Evolutionary conservation across 37 sponge, comb jelly and placozoan species (phyloP).

Genomic region (Mnemiopsis leidyi): DNA sequence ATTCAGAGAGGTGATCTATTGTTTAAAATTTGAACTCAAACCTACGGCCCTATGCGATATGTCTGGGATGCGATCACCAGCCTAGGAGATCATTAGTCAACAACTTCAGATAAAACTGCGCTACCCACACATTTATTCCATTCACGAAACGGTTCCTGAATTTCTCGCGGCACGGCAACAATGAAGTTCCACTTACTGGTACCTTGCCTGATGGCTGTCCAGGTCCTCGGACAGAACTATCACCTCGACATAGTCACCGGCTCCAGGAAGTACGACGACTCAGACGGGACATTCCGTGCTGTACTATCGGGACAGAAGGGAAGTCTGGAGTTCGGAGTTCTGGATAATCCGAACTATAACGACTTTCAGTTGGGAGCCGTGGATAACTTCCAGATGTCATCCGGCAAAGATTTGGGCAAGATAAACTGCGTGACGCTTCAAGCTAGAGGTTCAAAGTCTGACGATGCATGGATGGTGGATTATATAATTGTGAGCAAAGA

Average conservation of each 20-base stretch:
- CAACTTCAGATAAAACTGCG: no score
- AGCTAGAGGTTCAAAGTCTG: neutral
- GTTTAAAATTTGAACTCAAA: neutral
- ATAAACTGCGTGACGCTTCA: neutral
- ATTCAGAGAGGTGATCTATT: neutral
- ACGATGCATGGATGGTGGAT: neutral
- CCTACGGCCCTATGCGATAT: no score
- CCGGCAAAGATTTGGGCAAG: neutral
- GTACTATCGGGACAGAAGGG: neutral
- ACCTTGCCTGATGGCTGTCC: neutral
- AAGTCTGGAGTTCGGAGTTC: neutral
- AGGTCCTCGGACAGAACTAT: neutral
- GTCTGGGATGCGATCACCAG: no score
- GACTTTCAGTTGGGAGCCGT: neutral
- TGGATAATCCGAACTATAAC: neutral
- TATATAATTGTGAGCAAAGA: neutral
- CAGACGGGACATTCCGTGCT: neutral
- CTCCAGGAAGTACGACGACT: neutral
- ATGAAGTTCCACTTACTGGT: neutral
- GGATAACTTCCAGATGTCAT: neutral
- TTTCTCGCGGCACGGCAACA: no score
- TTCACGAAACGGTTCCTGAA: no score
- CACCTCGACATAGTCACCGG: neutral
- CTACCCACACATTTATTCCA: no score
- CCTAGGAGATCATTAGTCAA: neutral